Base-by-base conservation (phyloP, 2,888 invertebrate species). In the Meiosimyza decipiens region DNA sequence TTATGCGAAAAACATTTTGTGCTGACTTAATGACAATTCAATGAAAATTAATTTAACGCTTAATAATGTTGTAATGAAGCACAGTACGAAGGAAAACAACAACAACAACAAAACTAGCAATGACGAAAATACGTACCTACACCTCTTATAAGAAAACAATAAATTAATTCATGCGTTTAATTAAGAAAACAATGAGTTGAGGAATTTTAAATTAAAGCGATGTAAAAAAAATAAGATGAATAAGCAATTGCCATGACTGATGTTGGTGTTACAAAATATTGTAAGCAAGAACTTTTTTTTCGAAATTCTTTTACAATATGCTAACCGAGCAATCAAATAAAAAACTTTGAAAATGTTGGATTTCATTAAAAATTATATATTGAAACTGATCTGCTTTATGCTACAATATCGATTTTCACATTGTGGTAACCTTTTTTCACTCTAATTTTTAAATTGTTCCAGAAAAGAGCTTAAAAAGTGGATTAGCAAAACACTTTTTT, bases 41-140 rank as follows among this genome's bases (percentile, higher is more conserved):
- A 55, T 55, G 55, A n/a, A 55, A 55, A 55, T 55, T 55, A 55
- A 55, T 55, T 55, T 55, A 16, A 18, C 55, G 55, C 55, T 55
- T 55, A 55, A 18, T 55, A 22, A 55, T 55, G 9, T 16, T 16
- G 16, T n/a, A 16, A 55, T 28, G 28, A 16, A 55, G n/a, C n/a
- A 55, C 28, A 28, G 28, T 28, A 7, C 40, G 4, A 40, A 40
- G 9, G 9, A 55, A 1, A 55, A n/a, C 55, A n/a, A 55, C 18
- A 55, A n/a, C n/a, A 54, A n/a, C 6, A n/a, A 11, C 55, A 11
- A 16, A 15, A n/a, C 54, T 16, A 15, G n/a, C 54, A 1, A 54
- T 18, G 6, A 2, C 54, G 9, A 28, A 40, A 40, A 40, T 40
- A 40, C 40, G 40, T 40, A 55, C 55, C 12, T 40, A 55, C 16